Evolutionary conservation across 1,140 invertebrate species (phyloP).

Genomic region (Platyscapa corneri): DNA sequence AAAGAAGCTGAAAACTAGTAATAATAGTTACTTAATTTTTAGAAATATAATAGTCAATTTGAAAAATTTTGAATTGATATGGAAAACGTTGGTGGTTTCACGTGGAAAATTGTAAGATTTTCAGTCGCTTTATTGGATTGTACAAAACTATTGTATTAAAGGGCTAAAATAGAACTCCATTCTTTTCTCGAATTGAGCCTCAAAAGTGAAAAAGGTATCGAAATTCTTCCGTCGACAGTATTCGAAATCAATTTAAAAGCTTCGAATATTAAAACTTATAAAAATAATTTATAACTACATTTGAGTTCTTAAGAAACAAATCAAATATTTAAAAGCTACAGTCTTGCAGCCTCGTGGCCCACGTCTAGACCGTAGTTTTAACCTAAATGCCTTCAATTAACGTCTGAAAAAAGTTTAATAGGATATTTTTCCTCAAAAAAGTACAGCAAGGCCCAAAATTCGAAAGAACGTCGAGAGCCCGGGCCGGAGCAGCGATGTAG

Average conservation of each 20-base stretch:
- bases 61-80: too few relatives aligned
- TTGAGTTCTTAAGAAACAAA: neutral
- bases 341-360: too few relatives aligned
- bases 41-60: too few relatives aligned
- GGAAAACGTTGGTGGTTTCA: too few relatives aligned
- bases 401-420: neutral
- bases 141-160: too few relatives aligned
- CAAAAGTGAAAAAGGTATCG: too few relatives aligned
- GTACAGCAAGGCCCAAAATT: neutral
- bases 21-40: too few relatives aligned
- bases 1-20: too few relatives aligned
- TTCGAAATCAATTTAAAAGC: neutral
- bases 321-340: neutral
- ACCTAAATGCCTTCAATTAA: neutral
- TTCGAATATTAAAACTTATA: neutral
- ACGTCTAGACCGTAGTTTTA: neutral
- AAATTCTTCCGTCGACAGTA: neutral
- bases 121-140: too few relatives aligned
- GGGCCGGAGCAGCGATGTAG: neutral
- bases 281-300: neutral
- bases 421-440: neutral
- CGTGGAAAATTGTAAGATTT: too few relatives aligned
- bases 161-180: too few relatives aligned
- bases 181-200: too few relatives aligned
- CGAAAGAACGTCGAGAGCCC: neutral